Evolutionary conservation across 1,140 invertebrate species (phyloP).

Genomic region (Polyergus mexicanus): DNA sequence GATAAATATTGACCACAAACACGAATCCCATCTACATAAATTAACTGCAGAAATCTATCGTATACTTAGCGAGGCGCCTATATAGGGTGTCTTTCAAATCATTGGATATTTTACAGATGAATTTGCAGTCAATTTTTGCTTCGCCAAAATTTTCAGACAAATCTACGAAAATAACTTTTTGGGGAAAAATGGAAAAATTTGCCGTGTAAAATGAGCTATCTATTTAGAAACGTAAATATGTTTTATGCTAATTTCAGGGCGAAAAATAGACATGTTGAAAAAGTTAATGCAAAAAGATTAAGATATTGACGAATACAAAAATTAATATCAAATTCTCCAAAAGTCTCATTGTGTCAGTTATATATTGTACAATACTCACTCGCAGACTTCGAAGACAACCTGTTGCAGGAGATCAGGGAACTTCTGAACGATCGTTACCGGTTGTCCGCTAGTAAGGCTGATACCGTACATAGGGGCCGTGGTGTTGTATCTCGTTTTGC

Average conservation of each 20-base stretch:
- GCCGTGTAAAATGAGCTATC: background rate
- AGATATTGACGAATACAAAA: background rate
- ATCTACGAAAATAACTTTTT: background rate
- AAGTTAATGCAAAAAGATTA: conserved; percentile 7
- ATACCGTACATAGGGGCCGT: conserved; percentile 97
- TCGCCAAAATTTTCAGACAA: background rate
- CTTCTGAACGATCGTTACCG: conserved; percentile 97
- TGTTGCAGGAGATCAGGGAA: conserved; percentile 97
- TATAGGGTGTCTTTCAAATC: background rate
- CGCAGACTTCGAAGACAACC: conserved; percentile 95
- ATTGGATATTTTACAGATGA: background rate
- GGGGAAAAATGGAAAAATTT: background rate
- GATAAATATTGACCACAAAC: conserved; percentile 25
- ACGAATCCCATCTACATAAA: conserved; percentile 51
- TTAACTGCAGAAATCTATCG: conserved; percentile 15
- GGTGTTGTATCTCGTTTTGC: conserved; percentile 95
- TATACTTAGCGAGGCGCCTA: background rate
- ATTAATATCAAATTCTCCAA: conserved; percentile 3
- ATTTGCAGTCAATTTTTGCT: background rate
- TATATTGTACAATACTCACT: conserved; percentile 84
- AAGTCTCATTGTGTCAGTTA: background rate
- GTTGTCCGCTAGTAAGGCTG: conserved; percentile 95
- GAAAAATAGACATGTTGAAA: background rate
- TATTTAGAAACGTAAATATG: background rate
- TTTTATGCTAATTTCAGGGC: background rate